Percentiles rank a stretch among this genome's conserved stretches.
These are phyloP conservation scores for Orientallactaga sibirica DNA, from an alignment of 2,797 vertebrate genomes.

Conservation along the genomic window DNA sequence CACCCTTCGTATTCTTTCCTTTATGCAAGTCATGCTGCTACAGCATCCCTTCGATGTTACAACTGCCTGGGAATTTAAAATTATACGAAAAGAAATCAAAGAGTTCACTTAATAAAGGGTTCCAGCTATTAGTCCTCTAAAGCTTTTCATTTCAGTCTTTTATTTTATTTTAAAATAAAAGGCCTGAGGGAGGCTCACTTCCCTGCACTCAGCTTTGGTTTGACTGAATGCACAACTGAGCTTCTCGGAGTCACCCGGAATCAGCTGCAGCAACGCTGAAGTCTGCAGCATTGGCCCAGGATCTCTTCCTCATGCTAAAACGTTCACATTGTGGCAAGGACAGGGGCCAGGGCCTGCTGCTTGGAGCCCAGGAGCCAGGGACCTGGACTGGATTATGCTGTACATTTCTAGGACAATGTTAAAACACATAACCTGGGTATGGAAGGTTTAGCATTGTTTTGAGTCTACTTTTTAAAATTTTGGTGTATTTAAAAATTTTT, in stretches of 20 bases:
- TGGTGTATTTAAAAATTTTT: too few relatives aligned
- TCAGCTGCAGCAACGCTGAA: background rate
- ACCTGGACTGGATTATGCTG: background rate
- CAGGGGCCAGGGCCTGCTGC: background rate
- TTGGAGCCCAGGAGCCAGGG: background rate
- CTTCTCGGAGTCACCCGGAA: background rate
- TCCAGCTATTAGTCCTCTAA: constrained; percentile 23
- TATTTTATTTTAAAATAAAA: constrained; percentile 32
- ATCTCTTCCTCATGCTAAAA: background rate
- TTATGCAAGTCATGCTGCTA: constrained; percentile 11
- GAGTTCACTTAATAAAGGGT: constrained; percentile 2
- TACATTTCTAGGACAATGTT: constrained; percentile 19
- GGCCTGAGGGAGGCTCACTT: background rate
- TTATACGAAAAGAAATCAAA: constrained; percentile 41
- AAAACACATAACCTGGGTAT: background rate
- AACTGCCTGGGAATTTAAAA: constrained; percentile 43
- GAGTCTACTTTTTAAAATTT: too few relatives aligned
- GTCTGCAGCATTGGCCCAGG: background rate
- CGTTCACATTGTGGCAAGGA: background rate
- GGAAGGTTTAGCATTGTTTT: background rate
- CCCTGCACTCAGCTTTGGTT: constrained; percentile 13
- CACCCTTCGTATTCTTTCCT: constrained; percentile 22
- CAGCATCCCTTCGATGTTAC: constrained; percentile 36
- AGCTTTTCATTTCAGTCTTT: constrained; percentile 59
- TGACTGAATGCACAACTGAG: background rate